A percentile compares a stretch with the other conserved stretches of the same genome.
These are phyloP conservation scores for Scolopax rusticola DNA, from an alignment of 2,797 vertebrate genomes.

Conservation along the genomic window DNA sequence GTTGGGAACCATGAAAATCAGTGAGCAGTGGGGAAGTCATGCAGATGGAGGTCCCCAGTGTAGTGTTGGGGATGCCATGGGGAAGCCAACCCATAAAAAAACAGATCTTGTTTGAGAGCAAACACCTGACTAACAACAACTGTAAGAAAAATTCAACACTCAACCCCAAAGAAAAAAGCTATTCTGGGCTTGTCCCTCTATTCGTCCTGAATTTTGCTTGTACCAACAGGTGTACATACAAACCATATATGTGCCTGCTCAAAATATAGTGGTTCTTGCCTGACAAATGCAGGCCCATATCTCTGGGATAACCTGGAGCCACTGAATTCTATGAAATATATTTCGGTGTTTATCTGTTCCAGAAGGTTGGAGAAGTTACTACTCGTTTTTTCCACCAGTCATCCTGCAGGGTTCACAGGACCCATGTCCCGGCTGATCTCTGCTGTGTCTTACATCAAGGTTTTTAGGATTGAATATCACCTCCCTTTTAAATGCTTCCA, in stretches of 20 bases:
- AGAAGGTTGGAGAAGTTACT: not conserved
- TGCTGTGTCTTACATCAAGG: not conserved
- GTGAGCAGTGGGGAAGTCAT: not conserved
- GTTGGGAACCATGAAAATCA: not conserved
- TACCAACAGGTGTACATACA: not conserved
- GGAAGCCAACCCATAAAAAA: not conserved
- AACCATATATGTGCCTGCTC: fast-evolving
- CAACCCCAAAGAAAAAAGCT: not conserved
- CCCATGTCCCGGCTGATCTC: not conserved
- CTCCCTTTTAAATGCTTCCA: not conserved
- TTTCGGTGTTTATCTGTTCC: not conserved
- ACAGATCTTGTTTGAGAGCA: not conserved
- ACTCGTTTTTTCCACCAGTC: not conserved
- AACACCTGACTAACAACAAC: not conserved
- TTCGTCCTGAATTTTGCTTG: not conserved
- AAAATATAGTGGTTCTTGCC: not conserved
- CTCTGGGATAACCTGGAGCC: not conserved
- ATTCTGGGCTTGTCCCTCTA: not conserved
- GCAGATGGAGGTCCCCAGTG: not conserved
- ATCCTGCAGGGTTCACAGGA: not conserved
- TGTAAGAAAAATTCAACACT: not conserved
- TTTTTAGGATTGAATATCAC: not conserved
- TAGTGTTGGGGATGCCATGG: not conserved
- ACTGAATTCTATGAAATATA: not conserved
- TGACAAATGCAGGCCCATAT: not conserved